Percentiles rank a stretch among this genome's conserved stretches.
Evolutionary conservation across 2,113 vertebrate species (phyloP).

Genomic region (Fulica atra): DNA sequence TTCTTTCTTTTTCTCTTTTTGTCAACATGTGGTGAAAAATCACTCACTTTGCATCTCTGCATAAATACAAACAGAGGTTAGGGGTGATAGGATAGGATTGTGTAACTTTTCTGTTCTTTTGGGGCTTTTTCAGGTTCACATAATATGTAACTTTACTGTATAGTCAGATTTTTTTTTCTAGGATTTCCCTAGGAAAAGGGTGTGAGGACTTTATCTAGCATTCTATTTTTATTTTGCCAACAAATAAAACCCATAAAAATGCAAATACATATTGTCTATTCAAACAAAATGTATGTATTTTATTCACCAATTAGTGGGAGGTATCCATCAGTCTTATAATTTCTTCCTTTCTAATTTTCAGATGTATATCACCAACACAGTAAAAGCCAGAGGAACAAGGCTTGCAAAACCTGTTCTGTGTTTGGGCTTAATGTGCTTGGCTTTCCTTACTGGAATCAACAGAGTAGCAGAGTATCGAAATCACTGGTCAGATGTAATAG

Average conservation of each 20-base stretch:
- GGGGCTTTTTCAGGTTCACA: background rate
- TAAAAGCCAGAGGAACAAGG: constrained; percentile 93
- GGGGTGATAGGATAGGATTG: background rate
- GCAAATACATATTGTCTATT: background rate
- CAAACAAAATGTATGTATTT: background rate
- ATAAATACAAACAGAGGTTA: background rate
- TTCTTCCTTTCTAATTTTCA: constrained; percentile 72
- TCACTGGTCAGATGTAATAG: constrained; percentile 98
- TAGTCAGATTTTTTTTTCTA: background rate
- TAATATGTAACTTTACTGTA: background rate
- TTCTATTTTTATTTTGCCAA: background rate
- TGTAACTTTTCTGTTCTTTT: background rate
- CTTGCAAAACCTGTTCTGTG: constrained; percentile 94
- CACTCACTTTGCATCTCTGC: background rate
- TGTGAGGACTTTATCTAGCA: background rate
- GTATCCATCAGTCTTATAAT: background rate
- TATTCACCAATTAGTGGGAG: background rate
- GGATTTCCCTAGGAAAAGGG: background rate
- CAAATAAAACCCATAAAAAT: background rate
- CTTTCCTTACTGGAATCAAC: constrained; percentile 96
- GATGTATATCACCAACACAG: constrained; percentile 97
- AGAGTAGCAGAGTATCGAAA: constrained; percentile 97
- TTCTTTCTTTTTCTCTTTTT: background rate
- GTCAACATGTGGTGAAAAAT: background rate
- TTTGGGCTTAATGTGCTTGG: constrained; percentile 91